A percentile compares a stretch with the other conserved stretches of the same genome.
These are phyloP conservation scores for Lepus europaeus DNA, from an alignment of 2,113 vertebrate species.

Conservation along the genomic window DNA sequence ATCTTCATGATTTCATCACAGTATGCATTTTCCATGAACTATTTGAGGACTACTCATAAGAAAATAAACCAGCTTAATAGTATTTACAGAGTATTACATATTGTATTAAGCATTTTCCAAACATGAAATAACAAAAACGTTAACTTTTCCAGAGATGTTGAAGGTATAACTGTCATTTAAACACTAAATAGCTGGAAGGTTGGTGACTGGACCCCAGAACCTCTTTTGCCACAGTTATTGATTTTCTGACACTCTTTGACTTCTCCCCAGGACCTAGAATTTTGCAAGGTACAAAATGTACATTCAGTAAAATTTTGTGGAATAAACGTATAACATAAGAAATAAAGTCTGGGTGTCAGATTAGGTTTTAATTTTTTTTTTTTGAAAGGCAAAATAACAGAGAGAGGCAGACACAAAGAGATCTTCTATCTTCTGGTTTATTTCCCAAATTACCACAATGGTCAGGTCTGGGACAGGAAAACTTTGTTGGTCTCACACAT, in stretches of 20 bases:
- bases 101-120: not conserved
- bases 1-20: too few species aligned
- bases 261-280: not conserved
- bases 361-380: too few species aligned
- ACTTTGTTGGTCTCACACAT: too few species aligned
- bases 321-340: not conserved
- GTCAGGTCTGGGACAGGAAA: too few species aligned
- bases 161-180: not conserved
- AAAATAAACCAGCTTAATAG: not conserved
- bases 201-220: rapidly evolving
- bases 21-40: too few species aligned
- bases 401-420: too few species aligned
- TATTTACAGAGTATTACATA: not conserved
- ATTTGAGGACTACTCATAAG: not conserved
- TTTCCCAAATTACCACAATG: too few species aligned
- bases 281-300: not conserved
- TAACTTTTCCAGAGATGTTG: not conserved
- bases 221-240: not conserved
- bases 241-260: not conserved
- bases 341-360: not conserved
- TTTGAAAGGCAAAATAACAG: too few species aligned
- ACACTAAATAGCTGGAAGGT: not conserved
- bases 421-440: too few species aligned
- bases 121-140: not conserved
- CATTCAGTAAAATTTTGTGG: not conserved